Evolutionary conservation across 2,797 vertebrate species (phyloP).

Genomic region (Gorsachius magnificus): DNA sequence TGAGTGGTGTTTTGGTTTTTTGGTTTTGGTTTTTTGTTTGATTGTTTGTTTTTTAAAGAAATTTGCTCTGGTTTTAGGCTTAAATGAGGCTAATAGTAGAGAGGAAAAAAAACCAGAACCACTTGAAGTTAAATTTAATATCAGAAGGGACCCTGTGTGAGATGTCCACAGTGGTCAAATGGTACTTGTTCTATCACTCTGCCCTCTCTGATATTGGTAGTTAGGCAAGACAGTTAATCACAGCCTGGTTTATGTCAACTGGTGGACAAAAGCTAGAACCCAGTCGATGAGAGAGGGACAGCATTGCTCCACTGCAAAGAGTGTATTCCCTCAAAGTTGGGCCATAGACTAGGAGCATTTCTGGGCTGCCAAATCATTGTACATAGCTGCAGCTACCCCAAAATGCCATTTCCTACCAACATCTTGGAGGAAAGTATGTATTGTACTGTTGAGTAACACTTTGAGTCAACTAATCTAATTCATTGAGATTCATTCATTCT

Average conservation of each 20-base stretch:
- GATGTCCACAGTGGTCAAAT: neutral
- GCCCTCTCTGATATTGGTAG: neutral
- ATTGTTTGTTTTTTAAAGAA: neutral
- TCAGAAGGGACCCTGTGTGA: neutral
- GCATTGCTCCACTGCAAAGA: neutral
- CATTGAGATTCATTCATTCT: neutral
- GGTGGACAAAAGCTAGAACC: neutral
- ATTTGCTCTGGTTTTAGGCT: neutral
- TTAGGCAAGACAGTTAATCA: neutral
- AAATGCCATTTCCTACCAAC: neutral
- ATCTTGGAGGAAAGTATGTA: neutral
- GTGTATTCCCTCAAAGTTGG: neutral
- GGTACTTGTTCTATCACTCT: neutral
- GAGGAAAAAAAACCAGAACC: neutral
- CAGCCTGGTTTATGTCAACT: neutral
- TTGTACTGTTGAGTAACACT: neutral
- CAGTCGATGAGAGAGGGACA: neutral
- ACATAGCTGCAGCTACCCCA: neutral
- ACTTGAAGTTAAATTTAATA: neutral
- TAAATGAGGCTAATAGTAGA: neutral
- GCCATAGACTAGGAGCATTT: neutral
- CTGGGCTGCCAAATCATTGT: neutral
- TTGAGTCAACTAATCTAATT: slow-evolving; percentile 5
- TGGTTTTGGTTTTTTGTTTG: neutral
- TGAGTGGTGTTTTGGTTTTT: too few relatives aligned